These are phyloP conservation scores for Lophura nycthemera DNA, from an alignment of 2,113 vertebrate species.

Conservation along the genomic window DNA sequence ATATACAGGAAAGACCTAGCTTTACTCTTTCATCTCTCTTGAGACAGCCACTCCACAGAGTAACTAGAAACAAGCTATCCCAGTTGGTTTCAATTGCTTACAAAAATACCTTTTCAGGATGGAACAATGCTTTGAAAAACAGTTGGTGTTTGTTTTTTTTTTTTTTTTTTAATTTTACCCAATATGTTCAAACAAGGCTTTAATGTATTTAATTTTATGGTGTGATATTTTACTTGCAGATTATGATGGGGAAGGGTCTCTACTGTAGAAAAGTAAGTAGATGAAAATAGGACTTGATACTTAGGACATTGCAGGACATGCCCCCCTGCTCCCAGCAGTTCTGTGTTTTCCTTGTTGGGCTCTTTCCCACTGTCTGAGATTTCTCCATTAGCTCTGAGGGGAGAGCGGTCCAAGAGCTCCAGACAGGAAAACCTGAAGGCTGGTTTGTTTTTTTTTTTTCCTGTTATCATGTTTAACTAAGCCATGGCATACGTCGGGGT, in stretches of 20 bases:
- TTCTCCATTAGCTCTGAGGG: conserved; percentile 38
- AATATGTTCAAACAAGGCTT: neutral
- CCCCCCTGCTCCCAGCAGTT: neutral
- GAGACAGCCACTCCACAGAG: conserved; percentile 23
- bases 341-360: conserved; percentile 28
- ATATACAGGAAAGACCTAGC: conserved; percentile 19
- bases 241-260: neutral
- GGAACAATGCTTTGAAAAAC: neutral
- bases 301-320: neutral
- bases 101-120: neutral
- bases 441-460: neutral
- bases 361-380: conserved; percentile 44
- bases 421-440: conserved; percentile 31
- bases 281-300: neutral
- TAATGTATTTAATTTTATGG: neutral
- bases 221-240: neutral
- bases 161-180: neutral
- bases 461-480: conserved; percentile 15
- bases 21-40: conserved; percentile 46
- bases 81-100: neutral
- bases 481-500: neutral
- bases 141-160: neutral
- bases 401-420: neutral
- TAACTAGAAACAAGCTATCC: neutral
- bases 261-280: neutral